Evolutionary conservation across 2,888 invertebrate species (phyloP).

Genomic region (Drosophila yooni): DNA sequence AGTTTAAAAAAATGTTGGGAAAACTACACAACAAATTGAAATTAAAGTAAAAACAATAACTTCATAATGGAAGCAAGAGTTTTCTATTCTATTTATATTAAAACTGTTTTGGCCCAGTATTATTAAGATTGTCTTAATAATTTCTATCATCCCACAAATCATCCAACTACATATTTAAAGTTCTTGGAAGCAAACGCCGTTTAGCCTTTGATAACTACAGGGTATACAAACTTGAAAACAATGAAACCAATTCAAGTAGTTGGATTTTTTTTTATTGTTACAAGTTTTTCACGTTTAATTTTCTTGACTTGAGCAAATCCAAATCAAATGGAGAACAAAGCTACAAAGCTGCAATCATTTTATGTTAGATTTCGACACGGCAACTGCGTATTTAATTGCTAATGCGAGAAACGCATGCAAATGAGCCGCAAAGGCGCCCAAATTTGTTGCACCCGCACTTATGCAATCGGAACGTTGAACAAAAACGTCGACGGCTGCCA

Average conservation of each 20-base stretch:
- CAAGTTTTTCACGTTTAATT: constrained; percentile 35
- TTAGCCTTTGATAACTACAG: background rate
- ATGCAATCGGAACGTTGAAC: constrained; percentile 55
- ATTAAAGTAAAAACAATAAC: background rate
- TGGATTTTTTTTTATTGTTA: constrained; percentile 26
- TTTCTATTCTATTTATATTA: background rate
- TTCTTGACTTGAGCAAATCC: constrained; percentile 35
- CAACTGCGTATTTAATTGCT: constrained; percentile 72
- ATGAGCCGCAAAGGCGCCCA: constrained; percentile 58
- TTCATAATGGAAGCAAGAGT: background rate
- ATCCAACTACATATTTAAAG: background rate
- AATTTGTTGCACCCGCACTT: constrained; percentile 50
- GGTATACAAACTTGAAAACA: constrained; percentile 31
- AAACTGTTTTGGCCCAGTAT: background rate
- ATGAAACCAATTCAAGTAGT: constrained; percentile 38
- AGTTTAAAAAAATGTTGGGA: background rate
- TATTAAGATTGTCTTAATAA: background rate
- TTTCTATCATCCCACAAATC: background rate
- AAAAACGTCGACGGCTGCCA: constrained; percentile 36
- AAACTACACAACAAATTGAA: accelerated
- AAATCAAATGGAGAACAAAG: constrained; percentile 63
- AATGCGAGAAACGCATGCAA: constrained; percentile 65
- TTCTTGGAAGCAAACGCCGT: background rate
- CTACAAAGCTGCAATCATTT: constrained; percentile 39
- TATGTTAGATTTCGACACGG: constrained; percentile 63